Evolutionary conservation across 2,113 vertebrate species (phyloP).

Genomic region (Tiliqua scincoides): DNA sequence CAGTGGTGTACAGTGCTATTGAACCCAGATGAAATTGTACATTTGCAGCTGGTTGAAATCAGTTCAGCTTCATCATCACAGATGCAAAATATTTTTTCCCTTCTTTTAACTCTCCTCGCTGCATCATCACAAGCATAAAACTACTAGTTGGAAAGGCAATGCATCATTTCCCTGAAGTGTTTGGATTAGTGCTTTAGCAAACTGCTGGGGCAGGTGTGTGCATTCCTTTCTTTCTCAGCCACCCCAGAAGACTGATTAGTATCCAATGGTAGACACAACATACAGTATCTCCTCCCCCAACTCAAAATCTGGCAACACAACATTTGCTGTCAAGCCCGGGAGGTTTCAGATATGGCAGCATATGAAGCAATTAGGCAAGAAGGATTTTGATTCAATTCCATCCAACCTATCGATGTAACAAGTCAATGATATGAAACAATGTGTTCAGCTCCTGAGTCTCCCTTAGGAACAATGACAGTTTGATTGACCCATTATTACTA

Average conservation of each 20-base stretch:
- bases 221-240: neutral
- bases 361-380: neutral
- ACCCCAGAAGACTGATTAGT: neutral
- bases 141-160: neutral
- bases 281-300: neutral
- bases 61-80: neutral
- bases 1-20: neutral
- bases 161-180: neutral
- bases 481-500: constrained; percentile 62
- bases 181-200: neutral
- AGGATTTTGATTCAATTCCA: neutral
- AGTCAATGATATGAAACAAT: neutral
- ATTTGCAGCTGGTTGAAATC: neutral
- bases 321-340: constrained; percentile 2
- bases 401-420: neutral
- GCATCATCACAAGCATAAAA: constrained; percentile 5
- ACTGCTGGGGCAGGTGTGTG: neutral
- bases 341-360: neutral
- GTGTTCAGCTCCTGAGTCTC: neutral
- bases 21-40: neutral
- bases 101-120: neutral
- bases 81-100: neutral
- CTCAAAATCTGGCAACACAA: neutral
- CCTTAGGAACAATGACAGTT: constrained; percentile 38
- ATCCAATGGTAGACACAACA: neutral